Conservation (phyloP, 2,113 vertebrate genomes). For the Montifringilla adamsi region DNA sequence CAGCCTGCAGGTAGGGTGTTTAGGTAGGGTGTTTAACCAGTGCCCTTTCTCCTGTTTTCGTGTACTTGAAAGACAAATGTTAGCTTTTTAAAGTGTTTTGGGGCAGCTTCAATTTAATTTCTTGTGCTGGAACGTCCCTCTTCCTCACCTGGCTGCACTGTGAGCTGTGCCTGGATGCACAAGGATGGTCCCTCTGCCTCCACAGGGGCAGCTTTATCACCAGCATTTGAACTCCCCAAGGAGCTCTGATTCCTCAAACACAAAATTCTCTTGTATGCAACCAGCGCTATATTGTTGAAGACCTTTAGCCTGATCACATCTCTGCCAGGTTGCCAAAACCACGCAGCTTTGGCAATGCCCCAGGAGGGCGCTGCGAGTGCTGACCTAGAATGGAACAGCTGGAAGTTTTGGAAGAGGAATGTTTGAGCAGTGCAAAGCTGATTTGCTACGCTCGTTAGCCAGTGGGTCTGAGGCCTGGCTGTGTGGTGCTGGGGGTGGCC, state of each 20-base stretch:
- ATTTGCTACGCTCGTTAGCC: constrained; percentile 14
- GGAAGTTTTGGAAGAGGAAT: constrained; percentile 37
- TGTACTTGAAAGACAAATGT: not conserved
- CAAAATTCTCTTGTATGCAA: not conserved
- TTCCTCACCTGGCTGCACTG: accelerated
- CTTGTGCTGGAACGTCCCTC: not conserved
- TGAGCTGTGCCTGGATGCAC: not conserved
- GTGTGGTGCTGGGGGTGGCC: not conserved
- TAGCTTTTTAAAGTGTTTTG: accelerated
- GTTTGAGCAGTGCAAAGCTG: constrained; percentile 15
- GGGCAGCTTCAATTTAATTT: not conserved
- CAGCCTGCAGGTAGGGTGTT: constrained; percentile 34
- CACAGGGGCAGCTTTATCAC: not conserved
- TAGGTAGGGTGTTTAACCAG: constrained; percentile 25
- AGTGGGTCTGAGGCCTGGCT: constrained; percentile 6
- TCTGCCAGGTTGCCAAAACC: constrained; percentile 23
- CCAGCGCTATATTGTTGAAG: not conserved
- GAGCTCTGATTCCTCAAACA: not conserved
- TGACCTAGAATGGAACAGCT: constrained; percentile 48
- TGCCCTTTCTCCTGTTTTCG: not conserved
- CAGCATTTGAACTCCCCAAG: not conserved
- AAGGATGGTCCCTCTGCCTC: not conserved
- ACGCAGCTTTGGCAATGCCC: not conserved
- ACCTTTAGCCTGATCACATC: constrained; percentile 10
- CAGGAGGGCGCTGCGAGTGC: not conserved